Percentiles rank a stretch among this genome's conserved stretches.
Conservation (phyloP, 92 coral and sea anemone genomes). For the Parazoanthus swiftii region DNA sequence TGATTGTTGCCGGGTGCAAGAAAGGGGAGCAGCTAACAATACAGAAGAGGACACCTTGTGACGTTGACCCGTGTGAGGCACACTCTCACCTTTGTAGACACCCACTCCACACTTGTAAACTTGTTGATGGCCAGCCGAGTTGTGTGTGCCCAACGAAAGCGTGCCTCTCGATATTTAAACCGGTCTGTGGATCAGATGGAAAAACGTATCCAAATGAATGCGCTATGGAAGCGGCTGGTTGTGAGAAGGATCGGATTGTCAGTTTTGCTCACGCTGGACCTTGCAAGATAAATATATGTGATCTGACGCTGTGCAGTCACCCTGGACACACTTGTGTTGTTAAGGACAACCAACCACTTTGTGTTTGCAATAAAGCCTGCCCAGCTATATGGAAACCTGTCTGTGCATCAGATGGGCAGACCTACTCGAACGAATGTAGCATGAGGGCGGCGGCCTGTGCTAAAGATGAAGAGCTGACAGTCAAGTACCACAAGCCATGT, state of each 20-base stretch:
- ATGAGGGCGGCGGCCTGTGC: constrained; percentile 24
- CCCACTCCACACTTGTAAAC: constrained; percentile 51
- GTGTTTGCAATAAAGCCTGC: constrained; percentile 35
- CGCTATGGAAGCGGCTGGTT: constrained; percentile 38
- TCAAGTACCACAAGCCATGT: constrained; percentile 18
- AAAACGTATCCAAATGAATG: constrained; percentile 63
- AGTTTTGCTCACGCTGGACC: constrained; percentile 18
- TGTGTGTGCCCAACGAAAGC: constrained; percentile 55
- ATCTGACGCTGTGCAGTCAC: constrained; percentile 36
- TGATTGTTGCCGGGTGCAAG: constrained; percentile 65
- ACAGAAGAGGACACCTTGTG: constrained; percentile 54
- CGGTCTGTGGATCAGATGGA: constrained; percentile 87
- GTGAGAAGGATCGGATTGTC: constrained; percentile 26
- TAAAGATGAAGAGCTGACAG: not conserved
- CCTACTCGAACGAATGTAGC: constrained; percentile 38
- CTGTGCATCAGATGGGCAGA: constrained; percentile 49
- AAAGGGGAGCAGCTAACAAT: constrained; percentile 47
- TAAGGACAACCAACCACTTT: constrained; percentile 36
- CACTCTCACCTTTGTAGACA: constrained; percentile 41
- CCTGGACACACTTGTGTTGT: constrained; percentile 46
- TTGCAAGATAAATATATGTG: constrained; percentile 40
- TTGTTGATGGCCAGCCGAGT: constrained; percentile 52
- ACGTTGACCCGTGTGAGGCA: constrained; percentile 41
- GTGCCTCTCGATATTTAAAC: constrained; percentile 45
- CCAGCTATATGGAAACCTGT: constrained; percentile 26